Evolutionary conservation across 2,888 invertebrate genomes (phyloP), one percentile per base, ranked within the genome.

Genomic region (Melanostoma scalare): DNA sequence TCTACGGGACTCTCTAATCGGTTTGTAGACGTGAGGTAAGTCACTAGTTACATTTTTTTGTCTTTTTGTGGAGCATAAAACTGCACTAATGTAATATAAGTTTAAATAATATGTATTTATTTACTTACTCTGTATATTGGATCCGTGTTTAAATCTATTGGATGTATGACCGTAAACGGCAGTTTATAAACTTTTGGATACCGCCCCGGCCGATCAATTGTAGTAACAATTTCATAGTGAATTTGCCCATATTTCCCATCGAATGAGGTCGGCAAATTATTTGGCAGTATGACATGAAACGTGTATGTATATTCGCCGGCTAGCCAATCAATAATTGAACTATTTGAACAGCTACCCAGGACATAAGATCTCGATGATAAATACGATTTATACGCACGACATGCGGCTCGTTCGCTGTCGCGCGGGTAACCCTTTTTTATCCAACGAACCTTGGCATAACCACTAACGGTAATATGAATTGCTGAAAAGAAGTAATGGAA

Each of bases 121-220:
- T 20, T 63, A 86, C 92, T 91, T 91, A 95, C 95, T 91, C 93
- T 93, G 75, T 95, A 94, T 85, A 93, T 93, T 31, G 94, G 92
- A 90, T 95, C 94, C 85, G 93, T 92, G 92, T 97, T 97, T 86
- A 97, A 92, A 91, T 97, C 97, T 87, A 96, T 92, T 35, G 95
- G 94, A 87, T 95, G 94, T 85, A 96, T 93, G 46, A 97, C 95
- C 65, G 95, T 96, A 89, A 97, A 97, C 33, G 95, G 94, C 89
- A 93, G 93, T 91, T 96, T 96, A 36, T 94, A 94, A 85, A 95
- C 95, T 88, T 96, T 95, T 90, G 97, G 96, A 91, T 95, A 95
- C 88, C 96, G 96, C 94, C 96, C 96, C 42, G 96, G 96, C 36
- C 96, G 93, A 89, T 97, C 97, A 48, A 97, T 92, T 3, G 93